A percentile compares a stretch with the other conserved stretches of the same genome.
These are phyloP conservation scores for Diachasma alloeum DNA, from an alignment of 1,140 invertebrate genomes.

Conservation along the genomic window DNA sequence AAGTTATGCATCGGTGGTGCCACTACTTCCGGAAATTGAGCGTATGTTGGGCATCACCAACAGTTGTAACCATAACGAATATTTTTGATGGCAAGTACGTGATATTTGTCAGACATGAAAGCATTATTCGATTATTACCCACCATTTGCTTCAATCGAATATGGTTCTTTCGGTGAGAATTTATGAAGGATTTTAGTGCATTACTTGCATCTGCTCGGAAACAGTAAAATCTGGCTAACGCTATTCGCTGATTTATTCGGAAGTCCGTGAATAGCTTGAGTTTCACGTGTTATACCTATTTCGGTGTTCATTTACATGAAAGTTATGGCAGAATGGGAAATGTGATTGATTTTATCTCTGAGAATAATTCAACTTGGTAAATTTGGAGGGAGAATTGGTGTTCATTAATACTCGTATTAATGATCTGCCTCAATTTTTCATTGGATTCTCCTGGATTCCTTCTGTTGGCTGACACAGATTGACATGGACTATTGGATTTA, in stretches of 20 bases:
- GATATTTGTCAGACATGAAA: neutral
- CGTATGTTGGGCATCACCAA: neutral
- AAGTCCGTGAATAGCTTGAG: neutral
- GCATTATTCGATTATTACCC: neutral
- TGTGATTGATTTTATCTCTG: neutral
- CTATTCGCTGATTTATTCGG: too few species aligned
- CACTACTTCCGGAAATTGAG: neutral
- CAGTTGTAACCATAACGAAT: neutral
- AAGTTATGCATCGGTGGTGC: neutral
- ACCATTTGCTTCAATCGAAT: neutral
- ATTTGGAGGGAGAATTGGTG: neutral
- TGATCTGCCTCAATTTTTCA: neutral
- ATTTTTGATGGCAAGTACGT: neutral
- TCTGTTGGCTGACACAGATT: neutral
- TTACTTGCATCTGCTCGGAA: neutral
- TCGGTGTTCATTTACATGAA: neutral
- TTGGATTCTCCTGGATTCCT: neutral
- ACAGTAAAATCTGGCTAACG: too few species aligned
- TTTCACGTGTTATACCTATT: neutral
- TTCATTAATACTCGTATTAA: neutral
- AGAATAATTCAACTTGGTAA: neutral
- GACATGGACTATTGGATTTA: neutral
- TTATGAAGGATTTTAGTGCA: neutral
- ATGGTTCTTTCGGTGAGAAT: neutral
- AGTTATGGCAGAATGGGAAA: neutral